Evolutionary conservation across 2,113 vertebrate species (phyloP).

Genomic region (Chitala chitala): DNA sequence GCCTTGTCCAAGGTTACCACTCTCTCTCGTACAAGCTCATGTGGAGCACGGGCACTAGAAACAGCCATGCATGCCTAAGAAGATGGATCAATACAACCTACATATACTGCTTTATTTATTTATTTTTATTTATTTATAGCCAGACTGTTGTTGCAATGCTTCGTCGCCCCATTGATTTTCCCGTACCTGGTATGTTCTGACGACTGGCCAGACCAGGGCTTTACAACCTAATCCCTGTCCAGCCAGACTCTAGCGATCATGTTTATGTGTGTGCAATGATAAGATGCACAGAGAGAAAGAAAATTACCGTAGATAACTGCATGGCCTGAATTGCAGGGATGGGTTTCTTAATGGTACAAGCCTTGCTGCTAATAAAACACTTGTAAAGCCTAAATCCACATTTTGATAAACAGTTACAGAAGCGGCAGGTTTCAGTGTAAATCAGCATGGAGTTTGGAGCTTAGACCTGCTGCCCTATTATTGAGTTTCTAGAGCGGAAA

Average conservation of each 20-base stretch:
- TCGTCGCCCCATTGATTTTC: not conserved
- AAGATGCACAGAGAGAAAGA: not conserved
- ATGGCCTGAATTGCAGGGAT: not conserved
- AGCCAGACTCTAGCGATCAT: not conserved
- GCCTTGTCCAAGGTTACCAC: not conserved
- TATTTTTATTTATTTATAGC: not conserved
- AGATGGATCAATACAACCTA: not conserved
- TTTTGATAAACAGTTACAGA: not conserved
- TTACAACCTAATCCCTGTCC: constrained; percentile 11
- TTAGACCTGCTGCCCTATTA: no score
- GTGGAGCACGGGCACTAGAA: not conserved
- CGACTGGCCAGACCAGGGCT: not conserved
- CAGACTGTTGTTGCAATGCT: not conserved
- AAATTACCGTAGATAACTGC: no score
- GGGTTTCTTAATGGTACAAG: not conserved
- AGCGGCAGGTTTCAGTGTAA: not conserved
- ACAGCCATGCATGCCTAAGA: not conserved
- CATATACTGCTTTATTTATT: not conserved
- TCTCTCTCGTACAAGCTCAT: not conserved
- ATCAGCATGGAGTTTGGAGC: not conserved
- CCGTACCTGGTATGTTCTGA: not conserved
- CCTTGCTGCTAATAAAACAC: no score
- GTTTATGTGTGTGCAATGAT: not conserved
- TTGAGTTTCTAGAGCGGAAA: not conserved
- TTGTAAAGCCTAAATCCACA: not conserved